Conservation (phyloP, 2,113 vertebrate genomes). For the Trachemys scripta region DNA sequence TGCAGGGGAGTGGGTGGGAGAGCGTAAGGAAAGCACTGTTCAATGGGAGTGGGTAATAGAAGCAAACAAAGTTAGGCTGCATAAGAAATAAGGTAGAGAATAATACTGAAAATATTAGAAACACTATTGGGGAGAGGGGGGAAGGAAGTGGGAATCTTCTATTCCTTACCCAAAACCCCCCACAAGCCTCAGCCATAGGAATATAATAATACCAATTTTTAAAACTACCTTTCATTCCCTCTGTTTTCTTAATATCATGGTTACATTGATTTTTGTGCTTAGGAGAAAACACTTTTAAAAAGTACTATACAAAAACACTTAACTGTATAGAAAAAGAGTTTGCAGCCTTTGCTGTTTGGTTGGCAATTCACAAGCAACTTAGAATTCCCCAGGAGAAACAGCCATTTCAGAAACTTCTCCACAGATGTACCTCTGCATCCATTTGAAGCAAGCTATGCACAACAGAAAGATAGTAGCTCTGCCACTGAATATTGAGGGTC, state of each 20-base stretch:
- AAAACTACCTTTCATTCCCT: neutral
- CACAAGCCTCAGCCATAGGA: neutral
- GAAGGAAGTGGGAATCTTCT: neutral
- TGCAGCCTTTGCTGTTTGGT: neutral
- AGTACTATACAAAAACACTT: neutral
- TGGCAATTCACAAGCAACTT: neutral
- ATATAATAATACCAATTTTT: neutral
- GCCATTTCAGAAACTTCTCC: neutral
- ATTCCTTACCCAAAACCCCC: neutral
- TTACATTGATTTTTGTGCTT: neutral
- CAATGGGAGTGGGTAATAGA: neutral
- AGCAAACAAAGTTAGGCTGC: neutral
- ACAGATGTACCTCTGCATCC: neutral
- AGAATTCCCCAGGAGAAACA: slow-evolving; percentile 24
- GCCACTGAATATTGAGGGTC: neutral
- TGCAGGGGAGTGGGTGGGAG: neutral
- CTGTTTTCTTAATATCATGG: neutral
- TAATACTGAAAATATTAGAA: neutral
- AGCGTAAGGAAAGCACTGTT: slow-evolving; percentile 5
- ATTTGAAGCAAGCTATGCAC: neutral
- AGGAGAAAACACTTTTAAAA: neutral
- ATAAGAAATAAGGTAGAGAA: neutral
- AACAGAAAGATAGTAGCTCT: neutral
- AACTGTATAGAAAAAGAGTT: neutral
- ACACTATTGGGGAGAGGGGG: neutral